A percentile compares a stretch with the other conserved stretches of the same genome.
These are phyloP conservation scores for Busseola fusca DNA, from an alignment of 2,888 invertebrate genomes.

Conservation along the genomic window DNA sequence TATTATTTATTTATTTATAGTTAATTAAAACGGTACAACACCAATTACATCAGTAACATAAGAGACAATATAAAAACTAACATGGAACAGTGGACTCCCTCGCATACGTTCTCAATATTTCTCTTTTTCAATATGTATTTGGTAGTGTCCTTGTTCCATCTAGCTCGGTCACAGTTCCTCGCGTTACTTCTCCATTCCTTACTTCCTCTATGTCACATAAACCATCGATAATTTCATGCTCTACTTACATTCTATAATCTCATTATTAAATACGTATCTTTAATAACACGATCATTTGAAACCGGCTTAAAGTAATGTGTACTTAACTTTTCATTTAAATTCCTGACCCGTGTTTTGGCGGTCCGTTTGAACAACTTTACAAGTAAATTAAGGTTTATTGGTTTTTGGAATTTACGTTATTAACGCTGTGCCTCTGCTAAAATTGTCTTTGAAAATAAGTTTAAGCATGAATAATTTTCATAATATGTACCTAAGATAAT, in stretches of 20 bases:
- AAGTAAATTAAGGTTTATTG: slow-evolving; percentile 36
- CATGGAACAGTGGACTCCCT: no score
- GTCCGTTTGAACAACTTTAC: slow-evolving; percentile 40
- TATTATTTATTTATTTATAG: no score
- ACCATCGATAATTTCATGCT: slow-evolving; percentile 67
- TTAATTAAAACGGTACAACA: no score
- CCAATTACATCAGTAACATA: no score
- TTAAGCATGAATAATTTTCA: slow-evolving; percentile 11
- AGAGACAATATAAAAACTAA: no score
- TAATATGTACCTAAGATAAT: slow-evolving; percentile 15
- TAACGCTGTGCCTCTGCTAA: slow-evolving; percentile 12
- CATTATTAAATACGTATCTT: slow-evolving; percentile 64
- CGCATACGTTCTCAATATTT: no score
- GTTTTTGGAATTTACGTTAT: slow-evolving; percentile 28
- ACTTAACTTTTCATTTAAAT: slow-evolving; percentile 55
- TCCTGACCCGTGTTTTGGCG: slow-evolving; percentile 44
- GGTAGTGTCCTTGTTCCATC: neutral
- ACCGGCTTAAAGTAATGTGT: slow-evolving; percentile 64
- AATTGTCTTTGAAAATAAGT: neutral
- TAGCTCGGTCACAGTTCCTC: neutral
- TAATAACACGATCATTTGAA: slow-evolving; percentile 65
- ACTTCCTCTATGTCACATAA: slow-evolving; percentile 18
- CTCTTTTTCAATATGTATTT: neutral
- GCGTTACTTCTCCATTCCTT: slow-evolving; percentile 15
- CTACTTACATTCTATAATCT: slow-evolving; percentile 70